These are phyloP conservation scores for Limanda limanda DNA, from an alignment of 2,113 vertebrate genomes.

Conservation along the genomic window DNA sequence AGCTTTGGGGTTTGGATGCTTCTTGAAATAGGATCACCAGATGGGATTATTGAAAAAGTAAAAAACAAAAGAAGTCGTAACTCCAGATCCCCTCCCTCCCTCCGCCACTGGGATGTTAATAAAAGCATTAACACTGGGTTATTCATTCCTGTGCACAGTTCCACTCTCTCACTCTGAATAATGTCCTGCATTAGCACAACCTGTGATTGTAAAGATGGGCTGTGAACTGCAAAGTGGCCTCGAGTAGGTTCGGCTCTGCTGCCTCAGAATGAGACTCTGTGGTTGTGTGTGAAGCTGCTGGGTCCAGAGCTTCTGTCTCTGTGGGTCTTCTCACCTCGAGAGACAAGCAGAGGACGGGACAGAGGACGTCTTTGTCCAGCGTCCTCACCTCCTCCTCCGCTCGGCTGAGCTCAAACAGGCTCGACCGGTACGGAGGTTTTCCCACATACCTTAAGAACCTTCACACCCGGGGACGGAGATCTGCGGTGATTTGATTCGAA, in stretches of 20 bases:
- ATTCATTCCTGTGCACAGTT: slow-evolving; percentile 10
- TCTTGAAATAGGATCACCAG: neutral
- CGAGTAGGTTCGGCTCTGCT: slow-evolving; percentile 24
- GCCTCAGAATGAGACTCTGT: slow-evolving; percentile 42
- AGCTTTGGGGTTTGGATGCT: neutral
- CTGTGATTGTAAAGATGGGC: slow-evolving; percentile 49
- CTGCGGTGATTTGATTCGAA: slow-evolving; percentile 19
- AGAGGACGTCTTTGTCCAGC: slow-evolving; percentile 75
- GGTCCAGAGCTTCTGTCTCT: slow-evolving; percentile 6
- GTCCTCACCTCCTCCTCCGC: slow-evolving; percentile 64
- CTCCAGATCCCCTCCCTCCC: neutral
- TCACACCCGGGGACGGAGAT: slow-evolving; percentile 50
- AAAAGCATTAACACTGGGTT: neutral
- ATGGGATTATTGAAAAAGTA: neutral
- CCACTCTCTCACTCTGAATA: slow-evolving; percentile 10
- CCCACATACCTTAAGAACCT: slow-evolving; percentile 66
- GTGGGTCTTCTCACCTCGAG: slow-evolving; percentile 44
- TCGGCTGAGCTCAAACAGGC: slow-evolving; percentile 70
- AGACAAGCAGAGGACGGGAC: slow-evolving; percentile 58
- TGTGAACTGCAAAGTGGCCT: slow-evolving; percentile 48
- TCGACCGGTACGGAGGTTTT: slow-evolving; percentile 64
- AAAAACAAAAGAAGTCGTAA: neutral
- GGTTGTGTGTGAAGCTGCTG: slow-evolving; percentile 17
- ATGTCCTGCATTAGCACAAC: slow-evolving; percentile 24
- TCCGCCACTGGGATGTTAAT: slow-evolving; percentile 1